Percentiles rank a stretch among this genome's conserved stretches.
Conservation (phyloP, 2,113 vertebrate genomes). For the Coracopsis vasa region DNA sequence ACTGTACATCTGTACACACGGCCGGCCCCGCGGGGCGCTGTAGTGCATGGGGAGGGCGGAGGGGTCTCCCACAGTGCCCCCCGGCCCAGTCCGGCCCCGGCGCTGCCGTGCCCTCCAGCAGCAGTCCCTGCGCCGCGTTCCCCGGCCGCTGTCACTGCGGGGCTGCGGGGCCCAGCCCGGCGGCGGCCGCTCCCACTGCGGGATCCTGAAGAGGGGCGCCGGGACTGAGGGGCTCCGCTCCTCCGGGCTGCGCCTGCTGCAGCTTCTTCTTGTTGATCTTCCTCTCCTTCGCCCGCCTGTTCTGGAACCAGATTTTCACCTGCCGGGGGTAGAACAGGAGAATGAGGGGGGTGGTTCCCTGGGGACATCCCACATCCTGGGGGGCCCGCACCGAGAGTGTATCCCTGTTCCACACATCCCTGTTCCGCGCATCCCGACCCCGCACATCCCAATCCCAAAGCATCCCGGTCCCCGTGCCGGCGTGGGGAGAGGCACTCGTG, state of each 20-base stretch:
- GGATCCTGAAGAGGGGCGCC: conserved; percentile 67
- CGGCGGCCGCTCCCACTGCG: conserved; percentile 2
- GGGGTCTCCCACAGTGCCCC: neutral
- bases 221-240: conserved; percentile 72
- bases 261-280: conserved; percentile 84
- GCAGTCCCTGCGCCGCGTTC: neutral
- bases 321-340: neutral
- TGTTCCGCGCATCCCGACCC: neutral
- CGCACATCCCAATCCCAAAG: neutral
- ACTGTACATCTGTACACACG: conserved; percentile 63
- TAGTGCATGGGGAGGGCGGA: neutral
- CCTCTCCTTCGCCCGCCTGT: conserved; percentile 80
- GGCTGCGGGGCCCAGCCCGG: conserved; percentile 58
- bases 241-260: conserved; percentile 72
- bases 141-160: conserved; percentile 11
- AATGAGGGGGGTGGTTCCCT: neutral
- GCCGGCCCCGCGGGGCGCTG: neutral
- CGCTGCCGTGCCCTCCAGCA: neutral
- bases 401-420: no score
- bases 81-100: neutral
- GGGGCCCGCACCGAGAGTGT: neutral
- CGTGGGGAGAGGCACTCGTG: neutral
- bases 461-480: neutral
- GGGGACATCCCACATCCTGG: no score
- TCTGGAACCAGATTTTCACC: conserved; percentile 87